Evolutionary conservation across 1,140 invertebrate genomes (phyloP).

Genomic region (Acyrthosiphon pisum): DNA sequence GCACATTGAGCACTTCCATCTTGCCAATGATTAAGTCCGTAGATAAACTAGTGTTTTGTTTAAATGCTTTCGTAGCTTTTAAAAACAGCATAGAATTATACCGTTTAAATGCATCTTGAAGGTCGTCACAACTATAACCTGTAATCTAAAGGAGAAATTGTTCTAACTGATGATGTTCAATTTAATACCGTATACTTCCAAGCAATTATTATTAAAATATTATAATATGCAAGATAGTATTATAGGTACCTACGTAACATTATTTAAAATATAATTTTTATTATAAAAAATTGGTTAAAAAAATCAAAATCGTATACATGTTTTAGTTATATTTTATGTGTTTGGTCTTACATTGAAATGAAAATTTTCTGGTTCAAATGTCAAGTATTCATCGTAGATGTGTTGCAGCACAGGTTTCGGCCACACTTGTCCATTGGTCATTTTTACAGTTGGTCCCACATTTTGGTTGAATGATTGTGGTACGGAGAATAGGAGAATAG

Average conservation of each 20-base stretch:
- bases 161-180: background rate
- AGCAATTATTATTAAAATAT: background rate
- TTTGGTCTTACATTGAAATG: slow-evolving; percentile 19
- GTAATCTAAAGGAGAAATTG: slow-evolving; percentile 17
- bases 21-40: background rate
- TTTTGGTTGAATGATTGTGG: background rate
- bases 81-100: slow-evolving; percentile 48
- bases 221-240: background rate
- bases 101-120: slow-evolving; percentile 47
- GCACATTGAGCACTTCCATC: slow-evolving; percentile 11
- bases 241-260: background rate
- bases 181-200: background rate
- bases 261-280: background rate
- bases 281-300: background rate
- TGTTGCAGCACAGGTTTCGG: slow-evolving; percentile 15
- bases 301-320: background rate
- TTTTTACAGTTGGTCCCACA: background rate
- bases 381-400: background rate
- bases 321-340: background rate
- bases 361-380: slow-evolving; percentile 15
- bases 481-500: background rate
- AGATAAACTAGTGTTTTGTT: background rate
- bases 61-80: background rate
- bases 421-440: slow-evolving; percentile 37
- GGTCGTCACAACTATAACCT: slow-evolving; percentile 36